Percentiles rank a stretch among this genome's conserved stretches.
phyloP scores from a whole-genome alignment of 2,113 vertebrate species.

The Orycteropus afer region DNA sequence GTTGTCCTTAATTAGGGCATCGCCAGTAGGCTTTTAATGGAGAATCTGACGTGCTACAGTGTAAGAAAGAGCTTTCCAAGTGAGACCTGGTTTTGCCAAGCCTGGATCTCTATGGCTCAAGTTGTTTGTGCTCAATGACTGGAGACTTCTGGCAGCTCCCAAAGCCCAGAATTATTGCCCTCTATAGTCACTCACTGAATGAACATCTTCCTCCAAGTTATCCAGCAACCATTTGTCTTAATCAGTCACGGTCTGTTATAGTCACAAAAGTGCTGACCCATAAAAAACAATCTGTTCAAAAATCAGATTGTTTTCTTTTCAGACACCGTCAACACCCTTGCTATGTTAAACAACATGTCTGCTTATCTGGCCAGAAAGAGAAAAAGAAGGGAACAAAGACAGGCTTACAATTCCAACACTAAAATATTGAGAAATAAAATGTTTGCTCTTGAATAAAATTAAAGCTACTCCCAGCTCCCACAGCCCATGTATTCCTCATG shows the following conservation, averaged over 20 bases:
- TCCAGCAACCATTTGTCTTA: slow-evolving; percentile 63
- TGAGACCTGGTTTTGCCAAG: neutral
- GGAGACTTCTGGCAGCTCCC: slow-evolving; percentile 7
- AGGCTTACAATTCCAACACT: neutral
- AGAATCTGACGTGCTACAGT: neutral
- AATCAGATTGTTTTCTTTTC: slow-evolving; percentile 65
- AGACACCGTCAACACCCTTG: slow-evolving; percentile 36
- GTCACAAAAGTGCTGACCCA: slow-evolving; percentile 69
- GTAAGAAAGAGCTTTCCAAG: slow-evolving; percentile 7
- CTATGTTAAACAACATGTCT: slow-evolving; percentile 39
- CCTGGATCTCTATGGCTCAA: neutral
- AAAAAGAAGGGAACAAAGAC: slow-evolving; percentile 40
- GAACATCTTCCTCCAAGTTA: slow-evolving; percentile 58
- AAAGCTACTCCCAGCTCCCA: neutral
- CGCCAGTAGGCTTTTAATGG: slow-evolving; percentile 17
- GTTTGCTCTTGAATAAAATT: slow-evolving; percentile 12
- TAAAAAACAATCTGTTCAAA: slow-evolving; percentile 73
- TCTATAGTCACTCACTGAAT: slow-evolving; percentile 38
- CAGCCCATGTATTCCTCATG: neutral
- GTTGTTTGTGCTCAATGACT: neutral
- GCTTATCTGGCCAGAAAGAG: slow-evolving; percentile 34
- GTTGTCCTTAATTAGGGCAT: slow-evolving; percentile 22
- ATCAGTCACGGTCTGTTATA: slow-evolving; percentile 62
- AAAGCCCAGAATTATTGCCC: neutral
- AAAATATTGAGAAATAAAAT: slow-evolving; percentile 60